Evolutionary conservation across 2,888 invertebrate genomes (phyloP), one percentile per base, ranked within the genome.

Genomic region (Eulithis testata): DNA sequence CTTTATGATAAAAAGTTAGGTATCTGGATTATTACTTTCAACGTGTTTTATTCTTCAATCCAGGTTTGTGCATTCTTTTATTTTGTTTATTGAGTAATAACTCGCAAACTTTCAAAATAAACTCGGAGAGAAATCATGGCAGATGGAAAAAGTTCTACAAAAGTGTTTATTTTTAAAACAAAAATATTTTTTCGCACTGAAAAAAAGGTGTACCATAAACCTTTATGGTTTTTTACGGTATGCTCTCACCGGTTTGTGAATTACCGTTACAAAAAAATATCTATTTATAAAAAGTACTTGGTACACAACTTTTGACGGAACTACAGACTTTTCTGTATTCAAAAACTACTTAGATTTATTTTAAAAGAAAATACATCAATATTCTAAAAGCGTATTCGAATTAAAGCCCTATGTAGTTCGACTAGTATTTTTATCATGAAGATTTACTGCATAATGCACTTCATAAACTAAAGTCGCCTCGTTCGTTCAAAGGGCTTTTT

Each of bases 401-500:
- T 66, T 63, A 60, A 54, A 66, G 59, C 45, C 52, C 36, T 21
- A 21, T 2, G 2, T 21, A 21, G 21, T 21, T 21, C 45, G 63
- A 59, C 62, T 57, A 59, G 56, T 56, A 59, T 66, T 66, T 63
- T 66, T 60, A 63, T 60, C 60, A 52, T 63, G 63, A 60, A 68
- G 58, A 64, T 59, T 49, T 62, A 73, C 57, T 69, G 71, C 69
- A 70, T 68, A 70, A 70, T 70, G 73, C 70, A 73, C 70, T 70
- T 70, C 65, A 65, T 62, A 67, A 66, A 63, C 62, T 65, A 68
- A 69, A 71, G 68, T 54, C 60, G 51, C 55, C 62, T 56, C 60
- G 75, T 81, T 72, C 74, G 81, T 80, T 83, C 78, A 72, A 78
- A 80, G 81, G 75, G 79, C 76, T 76, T 77, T 75, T 76, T 77